Percentiles rank a stretch among this genome's conserved stretches.
Evolutionary conservation across 92 coral and sea anemone species (phyloP).

Genomic region (Bergia puertoricense): DNA sequence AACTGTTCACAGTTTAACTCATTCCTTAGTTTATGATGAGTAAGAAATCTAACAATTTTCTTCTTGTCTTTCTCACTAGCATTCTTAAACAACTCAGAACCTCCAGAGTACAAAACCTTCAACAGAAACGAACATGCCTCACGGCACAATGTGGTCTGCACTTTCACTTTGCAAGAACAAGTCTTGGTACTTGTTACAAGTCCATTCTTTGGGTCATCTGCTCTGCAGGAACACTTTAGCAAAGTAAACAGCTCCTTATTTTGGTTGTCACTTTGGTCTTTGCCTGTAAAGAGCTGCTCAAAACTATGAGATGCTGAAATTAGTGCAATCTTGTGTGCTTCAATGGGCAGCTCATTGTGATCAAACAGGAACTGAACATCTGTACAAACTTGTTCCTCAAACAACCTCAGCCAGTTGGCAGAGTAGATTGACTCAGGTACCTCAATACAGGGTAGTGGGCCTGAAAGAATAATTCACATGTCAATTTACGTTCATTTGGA

Average conservation of each 20-base stretch:
- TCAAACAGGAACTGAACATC: constrained; percentile 66
- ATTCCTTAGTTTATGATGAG: constrained; percentile 4
- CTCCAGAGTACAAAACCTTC: constrained; percentile 76
- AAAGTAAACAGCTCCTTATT: not conserved
- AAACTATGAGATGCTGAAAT: constrained; percentile 68
- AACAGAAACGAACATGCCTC: constrained; percentile 65
- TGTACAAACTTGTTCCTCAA: constrained; percentile 48
- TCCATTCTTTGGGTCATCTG: not conserved
- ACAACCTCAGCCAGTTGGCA: constrained; percentile 62
- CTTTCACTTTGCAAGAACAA: constrained; percentile 16
- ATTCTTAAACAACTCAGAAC: constrained; percentile 50
- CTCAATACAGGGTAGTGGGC: constrained; percentile 68
- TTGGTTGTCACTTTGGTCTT: not conserved
- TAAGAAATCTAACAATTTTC: constrained; percentile 37
- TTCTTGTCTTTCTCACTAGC: constrained; percentile 50
- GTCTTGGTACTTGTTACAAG: not conserved
- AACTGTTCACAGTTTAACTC: not conserved
- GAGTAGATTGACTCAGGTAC: constrained; percentile 70
- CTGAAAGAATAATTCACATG: constrained; percentile 31
- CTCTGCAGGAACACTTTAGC: constrained; percentile 18
- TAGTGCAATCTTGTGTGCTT: constrained; percentile 77
- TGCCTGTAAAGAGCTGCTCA: constrained; percentile 54
- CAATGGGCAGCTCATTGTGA: constrained; percentile 54
- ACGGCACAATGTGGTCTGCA: constrained; percentile 39
- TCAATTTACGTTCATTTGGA: not conserved